Base-by-base conservation (phyloP, 1,140 invertebrate genomes). In the Drosophila repleta region DNA sequence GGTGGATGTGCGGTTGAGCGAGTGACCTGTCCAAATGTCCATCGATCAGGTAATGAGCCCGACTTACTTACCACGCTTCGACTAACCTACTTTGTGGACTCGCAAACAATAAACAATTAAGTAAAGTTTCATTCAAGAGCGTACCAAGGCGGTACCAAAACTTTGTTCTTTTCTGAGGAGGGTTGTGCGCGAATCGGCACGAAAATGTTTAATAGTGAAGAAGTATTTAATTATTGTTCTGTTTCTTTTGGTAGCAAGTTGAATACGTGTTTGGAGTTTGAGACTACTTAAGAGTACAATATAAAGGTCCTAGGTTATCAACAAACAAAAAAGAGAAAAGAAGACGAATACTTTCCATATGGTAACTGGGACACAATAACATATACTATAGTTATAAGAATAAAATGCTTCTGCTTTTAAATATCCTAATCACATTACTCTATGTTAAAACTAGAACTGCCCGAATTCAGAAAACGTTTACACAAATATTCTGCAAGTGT, bases 31-130 rank as follows among this genome's bases (percentile, higher is more conserved):
- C 41, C 55, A 41, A 26, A 57, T 63, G 60, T 56, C 49, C 60
- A 69, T 55, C n/a, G 17, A 55, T 56, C 32, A 55, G 20, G 39
- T 46, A n/a, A 20, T 48, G 39, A 21, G 4, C 60, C 51, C 29
- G 51, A 53, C 48, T 56, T 69, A 69, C 66, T 69, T 69, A 69
- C 66, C 66, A 64, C 49, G 46, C 20, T 21, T 48, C 29, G 13
- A 45, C 55, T 57, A 57, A n/a, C 24, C 24, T 32, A 52, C 15
- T 52, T 35, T 11, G 15, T 21, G 24, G 24, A 45, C 45, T 61
- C 37, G n/a, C 8, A 32, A 58, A 43, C 6, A 35, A 11, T 13
- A 52, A 32, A 13, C 15, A 13, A 32, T 52, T 18, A 5, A 32
- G 17, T 13, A 15, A 3, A 52, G n/a, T 32, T 17, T 24, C 20